Evolutionary conservation across 2,888 invertebrate genomes (phyloP).

Genomic region (Meiosimyza decipiens): DNA sequence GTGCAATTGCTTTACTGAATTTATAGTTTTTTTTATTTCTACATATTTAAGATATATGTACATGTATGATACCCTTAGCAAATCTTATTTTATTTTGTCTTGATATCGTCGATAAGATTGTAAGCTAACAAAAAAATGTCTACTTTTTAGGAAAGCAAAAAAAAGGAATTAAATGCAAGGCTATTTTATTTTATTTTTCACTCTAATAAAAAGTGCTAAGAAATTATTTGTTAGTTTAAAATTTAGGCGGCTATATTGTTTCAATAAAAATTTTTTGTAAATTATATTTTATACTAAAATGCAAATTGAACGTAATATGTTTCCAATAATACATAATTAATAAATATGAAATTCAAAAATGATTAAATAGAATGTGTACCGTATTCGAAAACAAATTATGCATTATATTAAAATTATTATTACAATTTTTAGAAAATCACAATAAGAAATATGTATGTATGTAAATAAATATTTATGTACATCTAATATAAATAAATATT

Average conservation of each 20-base stretch:
- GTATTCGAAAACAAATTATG: conserved; percentile 20
- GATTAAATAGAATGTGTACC: conserved; percentile 7
- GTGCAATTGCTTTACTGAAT: conserved; percentile 13
- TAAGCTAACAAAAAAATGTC: no score
- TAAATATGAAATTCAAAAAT: conserved; percentile 1
- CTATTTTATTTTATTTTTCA: no score
- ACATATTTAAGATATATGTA: no score
- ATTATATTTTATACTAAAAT: background rate
- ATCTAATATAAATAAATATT: background rate
- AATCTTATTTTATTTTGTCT: no score
- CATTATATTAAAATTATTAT: conserved; percentile 25
- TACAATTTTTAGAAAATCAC: conserved; percentile 24
- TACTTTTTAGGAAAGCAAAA: no score
- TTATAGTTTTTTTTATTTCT: background rate
- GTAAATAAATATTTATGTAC: background rate
- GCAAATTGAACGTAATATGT: no score
- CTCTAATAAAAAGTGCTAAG: no score
- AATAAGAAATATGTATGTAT: conserved; percentile 15
- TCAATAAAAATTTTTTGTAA: background rate
- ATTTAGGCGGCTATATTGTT: background rate
- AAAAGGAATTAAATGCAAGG: no score
- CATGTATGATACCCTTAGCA: no score
- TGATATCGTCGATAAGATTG: no score
- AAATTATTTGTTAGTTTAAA: no score
- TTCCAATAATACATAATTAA: background rate